Conservation (phyloP, 2,888 invertebrate genomes). For the Pseudoips prasinana region DNA sequence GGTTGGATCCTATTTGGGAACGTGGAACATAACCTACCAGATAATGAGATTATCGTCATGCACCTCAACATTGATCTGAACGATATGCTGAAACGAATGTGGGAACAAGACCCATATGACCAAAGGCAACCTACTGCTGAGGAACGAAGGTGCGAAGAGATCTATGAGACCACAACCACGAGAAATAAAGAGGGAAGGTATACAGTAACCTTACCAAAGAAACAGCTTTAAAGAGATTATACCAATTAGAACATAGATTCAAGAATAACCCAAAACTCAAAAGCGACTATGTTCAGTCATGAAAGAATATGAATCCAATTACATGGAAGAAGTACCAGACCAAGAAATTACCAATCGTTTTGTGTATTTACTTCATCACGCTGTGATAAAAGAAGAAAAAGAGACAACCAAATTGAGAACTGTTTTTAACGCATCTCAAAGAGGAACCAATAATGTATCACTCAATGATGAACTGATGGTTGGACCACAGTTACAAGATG, state of each 20-base stretch:
- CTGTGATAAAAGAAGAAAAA: slow-evolving; percentile 29
- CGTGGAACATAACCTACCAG: slow-evolving; percentile 17
- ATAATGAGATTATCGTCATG: slow-evolving; percentile 8
- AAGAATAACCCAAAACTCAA: too few species aligned
- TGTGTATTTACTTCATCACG: slow-evolving; percentile 36
- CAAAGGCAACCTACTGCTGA: slow-evolving; percentile 14
- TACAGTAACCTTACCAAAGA: slow-evolving; percentile 24
- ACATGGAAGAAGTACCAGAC: slow-evolving; percentile 27
- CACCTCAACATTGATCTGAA: slow-evolving; percentile 13
- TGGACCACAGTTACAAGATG: slow-evolving; percentile 24
- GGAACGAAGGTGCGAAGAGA: slow-evolving; percentile 25
- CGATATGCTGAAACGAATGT: slow-evolving; percentile 16
- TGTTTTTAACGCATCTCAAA: slow-evolving; percentile 16
- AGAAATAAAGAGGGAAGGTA: slow-evolving; percentile 21
- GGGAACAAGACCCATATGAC: slow-evolving; percentile 14
- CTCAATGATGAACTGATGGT: slow-evolving; percentile 29
- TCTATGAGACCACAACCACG: slow-evolving; percentile 17
- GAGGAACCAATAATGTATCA: slow-evolving; percentile 7
- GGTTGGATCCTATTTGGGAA: too few species aligned
- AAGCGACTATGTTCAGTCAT: slow-evolving; percentile 13
- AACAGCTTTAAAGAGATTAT: slow-evolving; percentile 17
- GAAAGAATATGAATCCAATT: slow-evolving; percentile 24
- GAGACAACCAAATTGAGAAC: slow-evolving; percentile 26
- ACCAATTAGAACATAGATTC: slow-evolving; percentile 19
- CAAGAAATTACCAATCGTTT: slow-evolving; percentile 11